Evolutionary conservation across 2,797 vertebrate genomes (phyloP).

Genomic region (Peromyscus aztecus): DNA sequence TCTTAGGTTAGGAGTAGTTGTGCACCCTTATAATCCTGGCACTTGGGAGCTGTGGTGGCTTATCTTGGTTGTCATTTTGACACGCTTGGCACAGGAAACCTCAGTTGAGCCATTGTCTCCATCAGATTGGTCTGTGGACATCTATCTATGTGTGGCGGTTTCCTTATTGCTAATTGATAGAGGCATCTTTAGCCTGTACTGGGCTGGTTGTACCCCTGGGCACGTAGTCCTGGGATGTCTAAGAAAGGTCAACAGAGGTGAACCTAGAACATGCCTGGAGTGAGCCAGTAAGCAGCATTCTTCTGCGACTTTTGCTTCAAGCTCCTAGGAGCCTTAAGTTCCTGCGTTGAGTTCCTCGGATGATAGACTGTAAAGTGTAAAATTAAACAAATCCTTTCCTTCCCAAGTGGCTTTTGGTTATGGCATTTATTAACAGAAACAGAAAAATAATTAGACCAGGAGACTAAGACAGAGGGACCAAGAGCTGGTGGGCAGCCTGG

Average conservation of each 20-base stretch:
- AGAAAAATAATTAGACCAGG: not conserved
- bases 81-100: not conserved
- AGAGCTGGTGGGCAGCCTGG: no score
- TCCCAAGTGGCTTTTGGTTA: not conserved
- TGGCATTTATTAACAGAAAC: not conserved
- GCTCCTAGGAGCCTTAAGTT: not conserved
- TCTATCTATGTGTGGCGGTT: not conserved
- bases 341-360: not conserved
- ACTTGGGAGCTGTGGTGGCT: not conserved
- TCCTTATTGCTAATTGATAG: not conserved
- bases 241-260: not conserved
- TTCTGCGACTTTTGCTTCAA: not conserved
- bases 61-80: not conserved
- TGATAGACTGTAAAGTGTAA: not conserved
- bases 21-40: not conserved
- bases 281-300: not conserved
- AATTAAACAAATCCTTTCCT: not conserved
- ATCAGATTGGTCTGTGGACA: not conserved
- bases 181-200: no score
- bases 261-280: no score
- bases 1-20: not conserved
- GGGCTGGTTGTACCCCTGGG: not conserved
- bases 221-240: not conserved
- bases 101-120: not conserved
- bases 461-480: not conserved